Base-by-base conservation (phyloP, 2,113 vertebrate genomes). In the Piprites chloris region DNA sequence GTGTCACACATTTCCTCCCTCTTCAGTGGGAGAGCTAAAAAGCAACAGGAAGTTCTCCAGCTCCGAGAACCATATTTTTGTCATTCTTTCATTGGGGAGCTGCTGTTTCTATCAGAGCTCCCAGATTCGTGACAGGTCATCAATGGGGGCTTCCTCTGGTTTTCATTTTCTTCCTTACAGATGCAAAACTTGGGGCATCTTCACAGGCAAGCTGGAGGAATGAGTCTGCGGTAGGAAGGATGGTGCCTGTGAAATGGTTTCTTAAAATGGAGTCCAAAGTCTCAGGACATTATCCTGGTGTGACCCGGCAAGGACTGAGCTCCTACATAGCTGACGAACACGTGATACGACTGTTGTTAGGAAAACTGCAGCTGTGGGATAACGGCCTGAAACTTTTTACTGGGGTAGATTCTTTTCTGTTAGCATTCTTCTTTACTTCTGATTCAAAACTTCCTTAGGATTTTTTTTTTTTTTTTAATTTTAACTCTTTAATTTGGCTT, bases 151-250 rank as follows among this genome's bases (percentile, higher is more conserved):
- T 80, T 89, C 74, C 80, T 96, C 94, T 95, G 90, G 66, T 94
- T 96, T 93, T 93, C 68, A 81, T 96, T 96, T 95, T 82, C 89
- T 68, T 95, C 47, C 80, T 83, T 81, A 81, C 92, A 95, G 82
- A 93, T 89, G 93, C 26, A 89, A 68, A 95, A 89, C 68, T 84
- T 89, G 76, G 86, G 95, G 92, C 20, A 0, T 58, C 90, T 95
- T 95, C 75, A 74, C 58, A 87, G 83, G 63, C 62, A 41, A 76
- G 42, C 74, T 7, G 12, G 50, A 95, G 92, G 89, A 95, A 96
- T 93, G 76, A 94, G 86, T 81, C 88, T 94, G 95, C 12, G 49
- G 83, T 85, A 66, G 65, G 37, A 87, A 68, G 80, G 66, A 93
- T 0, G 19, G 83, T 85, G 92, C 47, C 75, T 87, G 73, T 10